Conservation (phyloP, 37 sponge, comb jelly and placozoan species). For the Diacarnus erythraeanus region DNA sequence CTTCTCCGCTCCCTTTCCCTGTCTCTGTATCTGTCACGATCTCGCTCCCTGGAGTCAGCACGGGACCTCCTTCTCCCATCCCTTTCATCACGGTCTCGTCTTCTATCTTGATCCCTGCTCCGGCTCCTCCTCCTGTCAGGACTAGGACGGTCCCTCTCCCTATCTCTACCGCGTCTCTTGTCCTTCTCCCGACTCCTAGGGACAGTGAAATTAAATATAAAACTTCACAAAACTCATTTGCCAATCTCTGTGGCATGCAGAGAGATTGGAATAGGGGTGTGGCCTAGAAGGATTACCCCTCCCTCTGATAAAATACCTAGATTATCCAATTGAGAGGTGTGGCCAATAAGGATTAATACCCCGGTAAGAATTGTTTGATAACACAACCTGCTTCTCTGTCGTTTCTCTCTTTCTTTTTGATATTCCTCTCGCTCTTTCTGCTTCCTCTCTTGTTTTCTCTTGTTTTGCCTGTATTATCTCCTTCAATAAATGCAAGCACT, state of each 20-base stretch:
- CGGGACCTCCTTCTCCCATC: slow-evolving; percentile 38
- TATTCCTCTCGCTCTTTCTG: slow-evolving; percentile 51
- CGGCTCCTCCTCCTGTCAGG: slow-evolving; percentile 18
- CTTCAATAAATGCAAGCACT: slow-evolving; percentile 8
- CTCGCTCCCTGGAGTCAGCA: slow-evolving; percentile 30
- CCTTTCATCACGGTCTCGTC: slow-evolving; percentile 9
- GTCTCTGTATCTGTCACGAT: slow-evolving; percentile 16
- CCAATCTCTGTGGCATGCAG: too few species aligned
- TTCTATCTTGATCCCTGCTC: slow-evolving; percentile 15
- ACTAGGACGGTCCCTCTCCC: slow-evolving; percentile 26
- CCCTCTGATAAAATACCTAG: too few species aligned
- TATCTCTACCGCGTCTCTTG: neutral
- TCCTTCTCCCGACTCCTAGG: neutral
- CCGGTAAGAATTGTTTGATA: neutral
- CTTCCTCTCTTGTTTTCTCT: slow-evolving; percentile 24
- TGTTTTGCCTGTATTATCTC: slow-evolving; percentile 1
- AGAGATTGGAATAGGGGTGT: too few species aligned
- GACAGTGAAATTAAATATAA: too few species aligned
- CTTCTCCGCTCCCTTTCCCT: slow-evolving; percentile 31
- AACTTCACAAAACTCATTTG: too few species aligned
- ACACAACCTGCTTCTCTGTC: slow-evolving; percentile 24
- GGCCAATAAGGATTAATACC: too few species aligned
- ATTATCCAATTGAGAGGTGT: too few species aligned
- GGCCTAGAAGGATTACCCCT: too few species aligned
- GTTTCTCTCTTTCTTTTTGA: slow-evolving; percentile 32